These are phyloP conservation scores for Hyles lineata DNA, from an alignment of 2,888 invertebrate species.

Conservation along the genomic window DNA sequence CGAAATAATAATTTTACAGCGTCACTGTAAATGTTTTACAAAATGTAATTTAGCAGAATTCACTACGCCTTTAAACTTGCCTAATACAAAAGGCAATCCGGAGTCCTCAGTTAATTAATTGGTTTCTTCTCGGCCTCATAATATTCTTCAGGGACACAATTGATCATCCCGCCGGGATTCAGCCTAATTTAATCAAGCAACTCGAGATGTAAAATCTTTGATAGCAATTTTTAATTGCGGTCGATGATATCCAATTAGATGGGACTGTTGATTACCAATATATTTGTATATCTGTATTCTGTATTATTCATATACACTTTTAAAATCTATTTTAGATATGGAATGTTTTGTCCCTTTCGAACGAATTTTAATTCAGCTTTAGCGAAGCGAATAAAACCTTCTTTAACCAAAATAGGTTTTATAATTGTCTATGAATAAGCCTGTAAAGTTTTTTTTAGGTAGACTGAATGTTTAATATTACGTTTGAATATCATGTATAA, in stretches of 20 bases:
- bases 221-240: constrained; percentile 2
- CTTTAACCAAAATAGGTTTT: no score
- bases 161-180: constrained; percentile 60
- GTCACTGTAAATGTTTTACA: constrained; percentile 24
- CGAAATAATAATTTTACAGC: constrained; percentile 18
- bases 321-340: no score
- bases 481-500: no score
- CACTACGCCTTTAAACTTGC: constrained; percentile 32
- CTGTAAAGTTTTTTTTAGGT: no score
- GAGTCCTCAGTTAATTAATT: constrained; percentile 66
- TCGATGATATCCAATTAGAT: background rate
- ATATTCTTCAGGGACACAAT: constrained; percentile 61
- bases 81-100: constrained; percentile 46
- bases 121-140: constrained; percentile 62
- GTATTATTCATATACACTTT: no score
- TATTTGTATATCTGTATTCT: no score
- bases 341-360: no score
- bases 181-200: constrained; percentile 58
- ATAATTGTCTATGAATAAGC: no score
- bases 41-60: constrained; percentile 24
- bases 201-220: constrained; percentile 37
- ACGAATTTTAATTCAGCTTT: no score
- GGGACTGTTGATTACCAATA: no score
- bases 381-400: no score
- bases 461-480: no score